These are phyloP conservation scores for Danio jaintianensis DNA, from an alignment of 2,797 vertebrate species.

Conservation along the genomic window DNA sequence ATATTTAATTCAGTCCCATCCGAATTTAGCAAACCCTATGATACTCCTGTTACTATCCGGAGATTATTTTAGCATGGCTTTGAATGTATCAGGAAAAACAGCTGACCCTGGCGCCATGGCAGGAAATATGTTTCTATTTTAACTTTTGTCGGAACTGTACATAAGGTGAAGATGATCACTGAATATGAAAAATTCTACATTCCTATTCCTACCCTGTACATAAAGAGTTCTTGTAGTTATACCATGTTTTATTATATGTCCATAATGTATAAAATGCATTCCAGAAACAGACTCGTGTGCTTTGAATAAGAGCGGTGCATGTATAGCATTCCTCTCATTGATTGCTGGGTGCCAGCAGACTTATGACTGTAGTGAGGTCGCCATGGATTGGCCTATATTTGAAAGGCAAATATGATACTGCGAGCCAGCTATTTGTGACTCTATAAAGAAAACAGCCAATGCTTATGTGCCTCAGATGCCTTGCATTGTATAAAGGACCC, in stretches of 20 bases:
- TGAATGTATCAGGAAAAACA: constrained; percentile 67
- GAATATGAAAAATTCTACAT: constrained; percentile 48
- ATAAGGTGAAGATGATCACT: constrained; percentile 53
- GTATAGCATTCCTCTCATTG: constrained; percentile 55
- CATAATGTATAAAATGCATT: not conserved
- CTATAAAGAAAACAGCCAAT: constrained; percentile 67
- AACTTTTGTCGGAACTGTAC: constrained; percentile 75
- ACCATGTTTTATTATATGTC: not conserved
- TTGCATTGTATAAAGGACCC: constrained; percentile 50
- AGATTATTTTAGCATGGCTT: constrained; percentile 75
- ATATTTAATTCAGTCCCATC: constrained; percentile 61
- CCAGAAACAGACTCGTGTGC: constrained; percentile 26
- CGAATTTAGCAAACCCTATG: constrained; percentile 74
- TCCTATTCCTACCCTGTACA: not conserved
- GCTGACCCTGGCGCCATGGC: constrained; percentile 74
- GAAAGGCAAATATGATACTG: constrained; percentile 70
- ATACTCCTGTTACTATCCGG: constrained; percentile 58
- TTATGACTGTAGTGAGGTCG: constrained; percentile 60
- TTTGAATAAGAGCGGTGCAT: constrained; percentile 45
- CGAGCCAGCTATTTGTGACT: constrained; percentile 68
- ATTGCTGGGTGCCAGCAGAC: constrained; percentile 46
- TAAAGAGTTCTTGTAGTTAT: constrained; percentile 3
- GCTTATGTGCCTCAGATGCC: constrained; percentile 57
- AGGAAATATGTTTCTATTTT: constrained; percentile 75
- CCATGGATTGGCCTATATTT: constrained; percentile 54